Base-by-base conservation (phyloP, 1,140 invertebrate species). In the Scaptomyza graminum region DNA sequence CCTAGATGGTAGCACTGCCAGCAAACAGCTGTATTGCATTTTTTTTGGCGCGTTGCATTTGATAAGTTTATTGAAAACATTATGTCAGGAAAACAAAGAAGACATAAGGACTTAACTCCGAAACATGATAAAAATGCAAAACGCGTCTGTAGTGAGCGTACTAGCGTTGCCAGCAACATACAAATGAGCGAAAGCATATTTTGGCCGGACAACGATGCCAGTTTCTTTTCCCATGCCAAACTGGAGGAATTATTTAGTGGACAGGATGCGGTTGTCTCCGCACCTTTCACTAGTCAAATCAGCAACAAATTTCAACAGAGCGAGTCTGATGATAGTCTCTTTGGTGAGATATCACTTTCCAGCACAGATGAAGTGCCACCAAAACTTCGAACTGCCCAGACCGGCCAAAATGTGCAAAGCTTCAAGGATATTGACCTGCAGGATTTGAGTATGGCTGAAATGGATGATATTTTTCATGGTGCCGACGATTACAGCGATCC, bases 191-290 rank as follows among this genome's bases (percentile, higher is more conserved):
- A 87, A 7, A 78, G 57, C 37, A 52, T 74, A 0, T 62, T 81
- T 22, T 89, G 83, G 90, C 74, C 90, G 8, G 90, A 91, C 15
- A 81, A 77, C 0, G 90, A 85, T 13, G 80, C 73, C 0, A 91
- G 83, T 34, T 79, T 91, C 15, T 90, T 91, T 41, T 83, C 83
- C 6, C 66, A 75, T 55, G 72, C 71, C 0, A 88, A 79, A 41
- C 47, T 91, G 25, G 87, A 90, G 11, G 74, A 79, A 37, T 46
- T 85, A 8, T 55, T 85, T 18, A 71, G 47, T 15, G 83, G 72
- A 52, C 18, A 74, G 31, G 46, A 70, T 39, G n/a, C 11, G 13
- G 51, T 68, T 2, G 28, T 61, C 11, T 22, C 55, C 5, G 55
- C 61, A 18, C 68, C 67, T 8, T 71, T 75, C 15, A 59, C 15